Percentiles rank a stretch among this genome's conserved stretches.
Conservation (phyloP, 2,888 invertebrate genomes). For the Nephrotoma guestfalica region DNA sequence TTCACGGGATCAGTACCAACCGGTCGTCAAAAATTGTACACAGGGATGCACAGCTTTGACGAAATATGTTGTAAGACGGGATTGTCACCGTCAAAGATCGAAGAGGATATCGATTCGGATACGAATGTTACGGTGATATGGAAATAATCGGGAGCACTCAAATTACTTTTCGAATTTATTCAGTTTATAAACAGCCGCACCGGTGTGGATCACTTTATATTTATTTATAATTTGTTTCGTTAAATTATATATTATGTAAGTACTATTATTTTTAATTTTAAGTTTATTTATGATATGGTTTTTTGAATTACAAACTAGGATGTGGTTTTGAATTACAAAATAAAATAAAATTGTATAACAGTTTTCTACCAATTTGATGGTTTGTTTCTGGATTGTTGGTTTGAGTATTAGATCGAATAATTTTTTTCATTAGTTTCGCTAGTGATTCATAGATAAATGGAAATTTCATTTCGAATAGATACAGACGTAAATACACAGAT, state of each 20-base stretch:
- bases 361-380: no score
- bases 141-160: constrained; percentile 39
- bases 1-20: constrained; percentile 34
- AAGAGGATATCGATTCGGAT: constrained; percentile 71
- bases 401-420: no score
- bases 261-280: not conserved
- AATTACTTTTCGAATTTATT: not conserved
- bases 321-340: not conserved
- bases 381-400: no score
- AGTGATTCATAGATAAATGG: no score
- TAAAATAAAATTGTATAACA: no score
- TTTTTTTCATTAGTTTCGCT: no score
- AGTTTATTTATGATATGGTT: not conserved
- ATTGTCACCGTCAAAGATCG: constrained; percentile 56
- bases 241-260: not conserved
- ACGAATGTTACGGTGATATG: constrained; percentile 67
- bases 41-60: constrained; percentile 68
- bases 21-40: constrained; percentile 51
- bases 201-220: not conserved
- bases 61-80: constrained; percentile 81
- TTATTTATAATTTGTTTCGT: not conserved
- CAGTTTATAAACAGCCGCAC: not conserved
- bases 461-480: no score
- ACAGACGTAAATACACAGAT: no score
- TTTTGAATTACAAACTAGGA: not conserved